Evolutionary conservation across 2,888 invertebrate species (phyloP).

Genomic region (Pogonocherus hispidulus): DNA sequence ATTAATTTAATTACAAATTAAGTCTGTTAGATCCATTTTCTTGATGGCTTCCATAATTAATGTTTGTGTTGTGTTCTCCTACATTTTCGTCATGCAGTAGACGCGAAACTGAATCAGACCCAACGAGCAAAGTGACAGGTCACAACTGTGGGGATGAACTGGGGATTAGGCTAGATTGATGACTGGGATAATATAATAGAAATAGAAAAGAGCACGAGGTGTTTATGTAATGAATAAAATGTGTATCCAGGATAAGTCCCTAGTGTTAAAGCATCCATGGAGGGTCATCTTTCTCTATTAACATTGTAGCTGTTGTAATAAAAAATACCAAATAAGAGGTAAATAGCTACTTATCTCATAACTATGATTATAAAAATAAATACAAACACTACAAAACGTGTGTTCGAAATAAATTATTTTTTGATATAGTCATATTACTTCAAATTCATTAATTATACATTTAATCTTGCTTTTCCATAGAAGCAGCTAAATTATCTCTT

Average conservation of each 20-base stretch:
- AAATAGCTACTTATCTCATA: neutral
- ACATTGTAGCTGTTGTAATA: too few relatives aligned
- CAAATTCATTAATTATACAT: too few relatives aligned
- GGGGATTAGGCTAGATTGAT: constrained; percentile 52
- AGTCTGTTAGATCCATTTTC: constrained; percentile 10
- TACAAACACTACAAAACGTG: neutral
- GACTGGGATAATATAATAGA: constrained; percentile 52
- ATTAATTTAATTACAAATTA: constrained; percentile 19
- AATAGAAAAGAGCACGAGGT: constrained; percentile 50
- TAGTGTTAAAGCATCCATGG: neutral
- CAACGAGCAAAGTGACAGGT: constrained; percentile 43
- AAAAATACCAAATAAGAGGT: neutral
- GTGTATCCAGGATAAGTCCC: constrained; percentile 22
- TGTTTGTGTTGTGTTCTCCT: constrained; percentile 21
- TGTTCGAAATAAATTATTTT: neutral
- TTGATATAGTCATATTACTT: too few relatives aligned
- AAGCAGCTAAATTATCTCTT: too few relatives aligned
- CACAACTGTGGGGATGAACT: constrained; percentile 51
- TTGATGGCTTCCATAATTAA: constrained; percentile 23
- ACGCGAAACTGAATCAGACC: constrained; percentile 26
- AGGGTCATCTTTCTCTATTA: neutral
- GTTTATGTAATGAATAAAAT: constrained; percentile 35
- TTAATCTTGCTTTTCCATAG: too few relatives aligned
- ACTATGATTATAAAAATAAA: neutral
- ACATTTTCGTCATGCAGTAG: constrained; percentile 27